Evolutionary conservation across 1,140 invertebrate genomes (phyloP).

Genomic region (Drosophila ironensis): DNA sequence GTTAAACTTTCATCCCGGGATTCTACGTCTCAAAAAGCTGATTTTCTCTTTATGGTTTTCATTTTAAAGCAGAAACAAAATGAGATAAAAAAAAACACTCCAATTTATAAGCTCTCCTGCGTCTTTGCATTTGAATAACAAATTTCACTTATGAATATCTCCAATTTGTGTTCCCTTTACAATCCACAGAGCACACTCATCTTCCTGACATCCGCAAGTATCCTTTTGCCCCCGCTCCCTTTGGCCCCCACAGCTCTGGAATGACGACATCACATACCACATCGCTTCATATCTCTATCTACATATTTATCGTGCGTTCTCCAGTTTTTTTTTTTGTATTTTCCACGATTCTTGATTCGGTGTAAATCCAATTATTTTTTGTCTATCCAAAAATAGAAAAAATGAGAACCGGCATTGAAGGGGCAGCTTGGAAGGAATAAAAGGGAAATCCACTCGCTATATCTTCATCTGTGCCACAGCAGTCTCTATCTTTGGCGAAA

Average conservation of each 20-base stretch:
- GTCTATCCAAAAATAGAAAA: conserved; percentile 38
- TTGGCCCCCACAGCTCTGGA: conserved; percentile 9
- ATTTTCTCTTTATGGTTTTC: too few relatives aligned
- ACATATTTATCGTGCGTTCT: not conserved
- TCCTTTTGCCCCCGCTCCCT: not conserved
- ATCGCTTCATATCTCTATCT: not conserved
- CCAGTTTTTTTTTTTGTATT: not conserved
- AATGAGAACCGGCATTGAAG: conserved; percentile 13
- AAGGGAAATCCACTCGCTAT: conserved; percentile 25
- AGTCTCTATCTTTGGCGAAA: conserved; percentile 5
- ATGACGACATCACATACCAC: conserved; percentile 29
- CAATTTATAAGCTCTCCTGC: not conserved
- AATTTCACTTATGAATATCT: conserved; percentile 48
- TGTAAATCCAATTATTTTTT: conserved; percentile 49
- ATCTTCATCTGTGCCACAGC: not conserved
- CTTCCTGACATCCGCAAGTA: not conserved
- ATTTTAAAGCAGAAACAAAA: not conserved
- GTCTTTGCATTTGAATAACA: conserved; percentile 25
- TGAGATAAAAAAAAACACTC: not conserved
- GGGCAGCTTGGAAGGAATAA: conserved; percentile 24
- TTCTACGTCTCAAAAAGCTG: too few relatives aligned
- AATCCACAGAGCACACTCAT: conserved; percentile 3
- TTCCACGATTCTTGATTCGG: conserved; percentile 31
- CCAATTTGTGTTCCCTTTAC: conserved; percentile 2
- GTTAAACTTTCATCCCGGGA: too few relatives aligned